These are phyloP conservation scores for Drosophila pallidifrons DNA, from an alignment of 1,140 invertebrate species.

Conservation along the genomic window DNA sequence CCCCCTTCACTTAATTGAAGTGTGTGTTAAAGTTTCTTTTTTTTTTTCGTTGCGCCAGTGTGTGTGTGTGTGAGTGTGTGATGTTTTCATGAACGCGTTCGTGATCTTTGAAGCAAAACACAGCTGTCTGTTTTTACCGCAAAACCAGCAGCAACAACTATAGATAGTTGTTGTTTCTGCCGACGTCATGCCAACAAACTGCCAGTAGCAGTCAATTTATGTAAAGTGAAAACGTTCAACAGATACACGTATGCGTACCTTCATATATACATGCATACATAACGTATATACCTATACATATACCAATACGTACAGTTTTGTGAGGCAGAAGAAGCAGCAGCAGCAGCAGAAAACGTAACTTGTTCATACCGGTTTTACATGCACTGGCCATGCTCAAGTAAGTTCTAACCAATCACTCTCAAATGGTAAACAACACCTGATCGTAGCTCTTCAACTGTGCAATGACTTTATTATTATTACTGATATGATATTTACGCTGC, in stretches of 20 bases:
- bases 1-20: constrained; percentile 15
- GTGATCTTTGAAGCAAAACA: constrained; percentile 83
- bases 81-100: constrained; percentile 80
- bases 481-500: neutral
- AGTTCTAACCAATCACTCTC: constrained; percentile 38
- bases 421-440: constrained; percentile 57
- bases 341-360: constrained; percentile 20
- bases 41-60: constrained; percentile 34
- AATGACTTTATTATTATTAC: neutral
- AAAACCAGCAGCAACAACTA: constrained; percentile 52
- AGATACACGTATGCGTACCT: constrained; percentile 15
- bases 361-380: constrained; percentile 58
- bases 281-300: neutral
- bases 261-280: constrained; percentile 26
- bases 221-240: constrained; percentile 63
- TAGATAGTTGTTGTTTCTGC: constrained; percentile 47
- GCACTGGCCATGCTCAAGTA: constrained; percentile 68
- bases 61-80: constrained; percentile 41
- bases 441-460: constrained; percentile 44
- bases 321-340: neutral
- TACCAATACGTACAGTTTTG: constrained; percentile 26
- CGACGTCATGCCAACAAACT: constrained; percentile 69
- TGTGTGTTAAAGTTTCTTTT: constrained; percentile 53
- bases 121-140: constrained; percentile 70
- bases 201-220: constrained; percentile 68